Evolutionary conservation across 1,140 invertebrate genomes (phyloP), one percentile per base, ranked within the genome.

Genomic region (Drosophila sturtevanti): DNA sequence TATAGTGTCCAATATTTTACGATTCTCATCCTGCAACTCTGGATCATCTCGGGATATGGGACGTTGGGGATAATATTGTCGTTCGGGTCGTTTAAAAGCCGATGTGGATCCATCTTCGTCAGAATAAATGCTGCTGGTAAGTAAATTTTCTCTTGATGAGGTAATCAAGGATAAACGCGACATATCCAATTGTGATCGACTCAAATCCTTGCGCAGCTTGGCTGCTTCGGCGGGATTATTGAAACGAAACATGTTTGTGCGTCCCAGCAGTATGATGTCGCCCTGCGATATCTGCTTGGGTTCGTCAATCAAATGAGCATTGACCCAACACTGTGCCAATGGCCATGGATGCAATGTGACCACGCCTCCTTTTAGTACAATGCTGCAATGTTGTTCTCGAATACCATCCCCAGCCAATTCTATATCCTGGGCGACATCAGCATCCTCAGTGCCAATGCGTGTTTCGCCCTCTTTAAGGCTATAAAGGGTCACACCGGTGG

Each of bases 141-240:
- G 66, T 35, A 92, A 51, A 92, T 96, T 96, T 90, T 96, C 96
- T 55, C 94, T 94, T 56, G 95, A 97, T 18, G 94, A 94, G n/a
- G 96, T 96, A 7, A 98, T 93, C 37, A 98, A 93, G 16, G 97
- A 97, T n/a, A 97, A 93, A 21, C 96, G 93, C 16, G 96, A 97
- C 44, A 97, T 93, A 92, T 96, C 96, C 90, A 95, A 93, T 76
- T 94, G 94, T 21, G 95, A 94, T 7, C 94, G 94, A 73, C 94
- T 94, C 93, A 84, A 95, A 94, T 90, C 95, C 93, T 92, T 95
- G 37, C 97, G 94, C 51, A 98, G 92, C 91, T 97, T 96, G 11
- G 97, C 97, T 11, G 97, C 97, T 92, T 98, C 97, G 0, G 94
- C 96, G 22, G 97, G 97, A 93, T 98, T 97, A 92, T 98, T 98